A percentile compares a stretch with the other conserved stretches of the same genome.
phyloP scores from a whole-genome alignment of 1,140 invertebrate genomes.

The Euwallacea similis region DNA sequence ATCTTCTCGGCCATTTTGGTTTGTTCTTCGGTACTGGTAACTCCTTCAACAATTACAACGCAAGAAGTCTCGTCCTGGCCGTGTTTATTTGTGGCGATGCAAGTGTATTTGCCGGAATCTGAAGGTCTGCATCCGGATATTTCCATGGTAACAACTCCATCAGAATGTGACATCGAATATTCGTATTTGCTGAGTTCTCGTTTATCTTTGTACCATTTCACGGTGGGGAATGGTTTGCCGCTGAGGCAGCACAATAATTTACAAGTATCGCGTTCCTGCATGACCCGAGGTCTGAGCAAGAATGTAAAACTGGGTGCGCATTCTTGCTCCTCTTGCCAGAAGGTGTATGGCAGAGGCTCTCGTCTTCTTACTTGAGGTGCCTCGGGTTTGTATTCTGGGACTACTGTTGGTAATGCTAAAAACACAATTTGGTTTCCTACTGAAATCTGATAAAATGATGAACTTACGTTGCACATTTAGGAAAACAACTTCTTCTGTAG shows the following conservation, averaged over 20 bases:
- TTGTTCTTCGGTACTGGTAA: slow-evolving; percentile 75
- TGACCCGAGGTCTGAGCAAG: slow-evolving; percentile 94
- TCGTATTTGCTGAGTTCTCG: slow-evolving; percentile 88
- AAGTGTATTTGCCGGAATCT: slow-evolving; percentile 96
- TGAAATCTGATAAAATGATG: not conserved
- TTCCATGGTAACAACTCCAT: slow-evolving; percentile 95
- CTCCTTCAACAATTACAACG: slow-evolving; percentile 96
- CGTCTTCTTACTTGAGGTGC: slow-evolving; percentile 71
- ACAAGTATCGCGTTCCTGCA: slow-evolving; percentile 91
- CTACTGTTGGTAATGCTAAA: slow-evolving; percentile 79
- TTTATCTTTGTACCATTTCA: slow-evolving; percentile 91
- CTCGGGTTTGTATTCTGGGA: slow-evolving; percentile 77
- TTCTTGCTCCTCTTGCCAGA: slow-evolving; percentile 88
- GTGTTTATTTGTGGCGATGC: slow-evolving; percentile 87
- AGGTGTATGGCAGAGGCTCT: slow-evolving; percentile 79
- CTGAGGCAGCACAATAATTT: slow-evolving; percentile 97
- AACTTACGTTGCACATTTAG: slow-evolving; percentile 93
- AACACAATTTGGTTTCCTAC: slow-evolving; percentile 9
- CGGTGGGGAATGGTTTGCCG: slow-evolving; percentile 91
- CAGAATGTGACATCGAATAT: slow-evolving; percentile 84
- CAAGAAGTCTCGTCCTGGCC: slow-evolving; percentile 94
- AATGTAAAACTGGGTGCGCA: slow-evolving; percentile 94
- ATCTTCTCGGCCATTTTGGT: slow-evolving; percentile 80
- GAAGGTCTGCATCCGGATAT: slow-evolving; percentile 91
- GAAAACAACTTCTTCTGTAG: slow-evolving; percentile 94